phyloP scores from a whole-genome alignment of 2,888 invertebrate species.

The Alitta virens region DNA sequence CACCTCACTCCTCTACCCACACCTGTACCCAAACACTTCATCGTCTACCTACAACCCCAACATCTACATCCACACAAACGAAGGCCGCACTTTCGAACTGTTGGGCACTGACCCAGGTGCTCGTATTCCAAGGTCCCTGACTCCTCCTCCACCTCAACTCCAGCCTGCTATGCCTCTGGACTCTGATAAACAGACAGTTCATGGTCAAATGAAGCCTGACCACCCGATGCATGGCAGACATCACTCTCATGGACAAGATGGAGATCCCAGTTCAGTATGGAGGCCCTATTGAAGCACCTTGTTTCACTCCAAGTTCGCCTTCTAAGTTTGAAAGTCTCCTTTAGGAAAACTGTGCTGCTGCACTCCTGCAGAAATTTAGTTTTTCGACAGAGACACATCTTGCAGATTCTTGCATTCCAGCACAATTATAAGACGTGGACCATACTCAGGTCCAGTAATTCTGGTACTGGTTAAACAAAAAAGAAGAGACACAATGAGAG shows the following conservation, averaged over 20 bases:
- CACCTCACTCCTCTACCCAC: conserved; percentile 50
- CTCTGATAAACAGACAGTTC: background rate
- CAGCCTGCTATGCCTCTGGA: background rate
- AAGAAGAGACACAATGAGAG: too few species aligned
- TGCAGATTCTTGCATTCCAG: too few species aligned
- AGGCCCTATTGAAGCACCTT: background rate
- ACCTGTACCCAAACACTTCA: conserved; percentile 41
- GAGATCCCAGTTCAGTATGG: background rate
- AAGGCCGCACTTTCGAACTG: background rate
- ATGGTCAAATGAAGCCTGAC: background rate
- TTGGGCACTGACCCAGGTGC: background rate
- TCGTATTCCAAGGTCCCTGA: background rate
- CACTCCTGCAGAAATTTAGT: too few species aligned
- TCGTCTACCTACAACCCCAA: conserved; percentile 41
- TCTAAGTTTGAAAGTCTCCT: too few species aligned
- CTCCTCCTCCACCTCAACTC: background rate
- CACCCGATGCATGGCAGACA: background rate
- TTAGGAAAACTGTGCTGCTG: too few species aligned
- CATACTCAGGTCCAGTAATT: too few species aligned
- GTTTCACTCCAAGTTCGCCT: too few species aligned
- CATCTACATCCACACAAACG: conserved; percentile 2
- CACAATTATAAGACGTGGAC: too few species aligned
- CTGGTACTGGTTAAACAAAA: too few species aligned
- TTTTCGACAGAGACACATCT: too few species aligned
- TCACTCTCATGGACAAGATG: background rate